These are phyloP conservation scores for Gobiocypris rarus DNA, from an alignment of 2,113 vertebrate species.

Conservation along the genomic window DNA sequence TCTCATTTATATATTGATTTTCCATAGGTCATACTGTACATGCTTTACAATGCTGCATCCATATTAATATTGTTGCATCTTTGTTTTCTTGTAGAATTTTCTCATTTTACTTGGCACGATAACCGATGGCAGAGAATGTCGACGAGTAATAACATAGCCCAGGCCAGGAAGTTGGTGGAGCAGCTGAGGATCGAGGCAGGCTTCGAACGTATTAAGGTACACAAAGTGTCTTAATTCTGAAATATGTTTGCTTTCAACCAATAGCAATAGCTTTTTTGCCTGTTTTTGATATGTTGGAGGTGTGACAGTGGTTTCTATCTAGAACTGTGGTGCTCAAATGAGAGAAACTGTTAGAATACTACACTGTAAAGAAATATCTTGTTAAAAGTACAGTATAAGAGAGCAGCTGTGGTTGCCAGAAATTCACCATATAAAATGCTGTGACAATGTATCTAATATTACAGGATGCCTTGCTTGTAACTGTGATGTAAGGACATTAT, in stretches of 20 bases:
- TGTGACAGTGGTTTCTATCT: background rate
- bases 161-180: conserved; percentile 96
- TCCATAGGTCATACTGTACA: background rate
- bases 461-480: background rate
- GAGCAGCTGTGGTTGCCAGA: background rate
- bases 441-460: background rate
- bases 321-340: background rate
- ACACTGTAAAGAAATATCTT: background rate
- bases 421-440: background rate
- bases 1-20: background rate
- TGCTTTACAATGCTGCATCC: background rate
- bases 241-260: background rate
- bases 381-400: background rate
- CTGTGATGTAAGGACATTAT: background rate
- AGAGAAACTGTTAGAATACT: background rate
- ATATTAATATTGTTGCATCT: background rate
- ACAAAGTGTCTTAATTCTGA: background rate
- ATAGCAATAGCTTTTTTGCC: background rate
- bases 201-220: conserved; percentile 92
- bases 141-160: conserved; percentile 92
- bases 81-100: conserved; percentile 47
- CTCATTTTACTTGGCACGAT: conserved; percentile 56
- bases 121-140: conserved; percentile 88
- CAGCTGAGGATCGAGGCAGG: conserved; percentile 96
- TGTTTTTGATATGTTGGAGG: background rate